Evolutionary conservation across 2,888 invertebrate genomes (phyloP), one percentile per base, ranked within the genome.

Genomic region (Aelia acuminata): DNA sequence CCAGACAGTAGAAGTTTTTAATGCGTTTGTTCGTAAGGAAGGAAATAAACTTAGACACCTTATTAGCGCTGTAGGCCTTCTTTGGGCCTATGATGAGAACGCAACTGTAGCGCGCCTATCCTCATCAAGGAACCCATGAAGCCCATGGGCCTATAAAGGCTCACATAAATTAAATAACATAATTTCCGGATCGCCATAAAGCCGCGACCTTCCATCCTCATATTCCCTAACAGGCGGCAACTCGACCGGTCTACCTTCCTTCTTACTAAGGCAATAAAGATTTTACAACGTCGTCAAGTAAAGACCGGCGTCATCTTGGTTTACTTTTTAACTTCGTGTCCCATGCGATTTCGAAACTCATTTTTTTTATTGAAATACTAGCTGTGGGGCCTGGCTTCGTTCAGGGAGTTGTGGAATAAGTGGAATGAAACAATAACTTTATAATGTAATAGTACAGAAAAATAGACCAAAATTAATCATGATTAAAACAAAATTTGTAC

Each of bases 151-250:
- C 80, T 20, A 80, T 80, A 80, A 80, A 80, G 80, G 22, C 47
- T 2, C 43, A 10, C 80, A 80, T 80, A 80, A 80, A 80, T 80
- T 43, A 80, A 80, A 80, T n/a, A 47, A n/a, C 11, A 80, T 80
- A 80, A 80, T 80, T 80, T 80, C 80, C 80, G 80, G 43, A 80
- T 47, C 11, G 43, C 43, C 43, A 80, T 80, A 80, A 80, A 80
- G 43, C n/a, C 22, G n/a, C 7, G 43, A 43, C 80, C 80, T 80
- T 39, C 22, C 39, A 10, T 80, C 8, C 80, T 80, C n/a, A 22
- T 22, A 80, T 57, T 43, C 43, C 80, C 39, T 43, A 4, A 13
- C 35, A 7, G 22, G n/a, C 43, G 43, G 80, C 43, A 1, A 5
- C n/a, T 80, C 43, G 13, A n/a, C 22, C 22, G 20, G 43, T 47